Evolutionary conservation across 2,797 vertebrate species (phyloP), one percentile per base, ranked within the genome.

Genomic region (Rousettus madagascariensis): DNA sequence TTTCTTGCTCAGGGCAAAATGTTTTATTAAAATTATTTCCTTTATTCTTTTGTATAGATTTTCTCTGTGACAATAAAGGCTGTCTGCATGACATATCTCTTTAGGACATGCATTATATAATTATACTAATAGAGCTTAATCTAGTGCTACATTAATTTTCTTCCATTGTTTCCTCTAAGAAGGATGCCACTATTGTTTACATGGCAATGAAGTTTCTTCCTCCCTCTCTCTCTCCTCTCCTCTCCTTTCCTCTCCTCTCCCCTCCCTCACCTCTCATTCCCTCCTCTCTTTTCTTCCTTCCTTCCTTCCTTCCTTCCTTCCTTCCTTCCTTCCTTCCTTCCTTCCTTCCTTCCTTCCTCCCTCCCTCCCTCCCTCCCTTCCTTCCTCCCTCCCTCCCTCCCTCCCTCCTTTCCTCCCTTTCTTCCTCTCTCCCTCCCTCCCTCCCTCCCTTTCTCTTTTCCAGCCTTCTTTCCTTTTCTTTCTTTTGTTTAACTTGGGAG

Each of bases 11-110:
- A 61, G 66, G 96, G 98, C 85, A 85, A 95, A 91, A 97, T 97
- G 83, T 98, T 98, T 98, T 98, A 98, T 98, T 98, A 96, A 98
- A 93, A 97, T 96, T 92, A 96, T 98, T 98, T 98, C 71, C 96
- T 98, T 98, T 98, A 94, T 98, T 98, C 94, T 97, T 97, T 97
- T 97, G 55, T 96, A 86, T 68, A 96, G 95, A 95, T 96, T 97
- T 92, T 90, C 88, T 95, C 96, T 96, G 91, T 91, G 91, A 98
- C 95, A 97, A 96, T 92, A 95, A 97, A 97, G 66, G 95, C 86
- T 87, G 91, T 92, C 95, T 95, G 55, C 7, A 19, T 94, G 92
- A 97, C 86, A 82, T 97, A 77, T 97, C 84, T 98, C 86, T 97
- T 96, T 90, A 97, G 96, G 77, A 95, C 87, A 98, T 86, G 65